phyloP scores from a whole-genome alignment of 1,140 invertebrate species.

The Hirudo medicinalis region DNA sequence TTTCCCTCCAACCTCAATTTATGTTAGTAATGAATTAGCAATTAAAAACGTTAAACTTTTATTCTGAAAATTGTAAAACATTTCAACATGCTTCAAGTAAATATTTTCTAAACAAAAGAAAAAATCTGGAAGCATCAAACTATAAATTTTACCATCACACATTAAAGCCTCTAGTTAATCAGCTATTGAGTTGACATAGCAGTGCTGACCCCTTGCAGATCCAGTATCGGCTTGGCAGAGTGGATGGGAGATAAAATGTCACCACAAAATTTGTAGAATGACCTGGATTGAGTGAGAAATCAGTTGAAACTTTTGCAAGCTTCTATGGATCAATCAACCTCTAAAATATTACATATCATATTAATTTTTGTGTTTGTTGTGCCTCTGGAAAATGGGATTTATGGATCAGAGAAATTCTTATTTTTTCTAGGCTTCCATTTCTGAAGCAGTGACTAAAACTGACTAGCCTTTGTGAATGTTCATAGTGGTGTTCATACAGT shows the following conservation, averaged over 20 bases:
- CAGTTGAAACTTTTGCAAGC: background rate
- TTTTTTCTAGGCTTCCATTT: background rate
- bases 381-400: background rate
- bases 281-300: conserved; percentile 37
- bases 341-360: background rate
- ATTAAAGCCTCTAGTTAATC: conserved; percentile 24
- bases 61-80: background rate
- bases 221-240: conserved; percentile 56
- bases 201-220: conserved; percentile 70
- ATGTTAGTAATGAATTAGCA: background rate
- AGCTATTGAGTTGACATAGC: conserved; percentile 60
- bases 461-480: background rate
- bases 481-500: too few relatives aligned
- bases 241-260: conserved; percentile 56
- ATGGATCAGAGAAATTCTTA: too few relatives aligned
- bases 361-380: background rate
- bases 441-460: background rate
- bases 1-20: background rate
- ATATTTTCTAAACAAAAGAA: background rate
- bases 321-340: background rate
- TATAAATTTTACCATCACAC: background rate
- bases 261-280: conserved; percentile 79
- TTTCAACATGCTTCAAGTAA: background rate
- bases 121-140: background rate
- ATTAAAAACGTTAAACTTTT: background rate